Evolutionary conservation across 2,888 invertebrate genomes (phyloP), one percentile per base, ranked within the genome.

Genomic region (Tetragonisca angustula): DNA sequence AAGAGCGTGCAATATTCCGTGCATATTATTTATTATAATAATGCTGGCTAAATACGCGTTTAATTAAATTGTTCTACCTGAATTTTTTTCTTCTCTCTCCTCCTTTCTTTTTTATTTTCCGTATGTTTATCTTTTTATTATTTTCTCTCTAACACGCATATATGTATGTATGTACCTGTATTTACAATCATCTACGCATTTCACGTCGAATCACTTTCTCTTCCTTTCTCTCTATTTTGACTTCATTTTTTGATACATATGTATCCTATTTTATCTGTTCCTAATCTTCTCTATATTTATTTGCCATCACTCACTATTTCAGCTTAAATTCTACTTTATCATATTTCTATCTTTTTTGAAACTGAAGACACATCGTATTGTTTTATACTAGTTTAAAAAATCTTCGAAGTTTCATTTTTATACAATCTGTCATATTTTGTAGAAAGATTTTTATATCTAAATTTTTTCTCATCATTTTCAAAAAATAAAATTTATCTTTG

Each of bases 211-310:
- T 85, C 78, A 81, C 79, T 73, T 87, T 82, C 78, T 76, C 72
- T 83, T 77, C 82, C 79, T 81, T 62, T 84, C 80, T 87, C 79
- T 84, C 59, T 80, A 62, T 64, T 82, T 76, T 86, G 54, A 71
- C 43, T 71, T 79, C 71, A 36, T 73, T 76, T 81, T 67, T 49
- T 56, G 27, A 61, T 43, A 59, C 52, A 54, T 79, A 27, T 27
- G 27, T 27, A n/a, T 75, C 59, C 71, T 83, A 11, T 64, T 86
- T 79, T 71, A 71, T 72, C 68, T 36, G 19, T 79, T 59, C 43
- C 67, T 69, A 54, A n/a, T 62, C 52, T 59, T 80, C 32, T 64
- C 59, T 62, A n/a, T 77, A 56, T 83, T 77, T 70, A 43, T 78
- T 71, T 75, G 43, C 64, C 68, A 61, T 50, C 61, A 49, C 19